Conservation (phyloP, 2,113 vertebrate genomes). For the Ptyas mucosa region DNA sequence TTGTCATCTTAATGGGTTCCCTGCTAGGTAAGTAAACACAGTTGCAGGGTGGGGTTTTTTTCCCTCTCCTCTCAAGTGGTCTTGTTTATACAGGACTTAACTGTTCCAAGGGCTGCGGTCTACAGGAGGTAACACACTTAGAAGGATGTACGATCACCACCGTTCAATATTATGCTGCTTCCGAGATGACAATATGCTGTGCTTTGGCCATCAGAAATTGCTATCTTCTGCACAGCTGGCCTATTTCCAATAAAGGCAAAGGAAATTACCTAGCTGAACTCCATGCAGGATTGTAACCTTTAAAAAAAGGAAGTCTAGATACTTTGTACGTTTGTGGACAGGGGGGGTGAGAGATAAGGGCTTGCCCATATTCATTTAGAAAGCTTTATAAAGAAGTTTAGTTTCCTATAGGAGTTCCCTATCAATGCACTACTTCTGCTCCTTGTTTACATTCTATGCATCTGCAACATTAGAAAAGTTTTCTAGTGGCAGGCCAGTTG, state of each 20-base stretch:
- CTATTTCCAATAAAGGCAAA: background rate
- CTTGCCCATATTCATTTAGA: background rate
- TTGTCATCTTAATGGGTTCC: conserved; percentile 88
- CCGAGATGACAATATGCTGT: background rate
- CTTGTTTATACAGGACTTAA: background rate
- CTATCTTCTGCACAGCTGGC: background rate
- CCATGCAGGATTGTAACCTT: background rate
- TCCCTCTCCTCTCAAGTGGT: background rate
- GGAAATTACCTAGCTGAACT: background rate
- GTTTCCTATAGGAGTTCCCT: background rate
- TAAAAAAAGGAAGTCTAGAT: background rate
- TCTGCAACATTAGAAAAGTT: background rate
- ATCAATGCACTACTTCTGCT: background rate
- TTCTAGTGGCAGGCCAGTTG: background rate
- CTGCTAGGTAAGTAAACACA: conserved; percentile 81
- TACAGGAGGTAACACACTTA: background rate
- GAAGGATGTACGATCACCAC: background rate
- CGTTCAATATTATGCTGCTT: background rate
- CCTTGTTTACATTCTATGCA: background rate
- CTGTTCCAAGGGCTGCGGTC: background rate
- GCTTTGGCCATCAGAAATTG: background rate
- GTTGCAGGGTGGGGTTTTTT: background rate
- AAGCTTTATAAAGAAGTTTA: background rate
- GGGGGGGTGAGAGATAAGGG: background rate
- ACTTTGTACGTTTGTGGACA: background rate